phyloP scores from a whole-genome alignment of 2,797 vertebrate genomes.

The Rhynchotus rufescens region DNA sequence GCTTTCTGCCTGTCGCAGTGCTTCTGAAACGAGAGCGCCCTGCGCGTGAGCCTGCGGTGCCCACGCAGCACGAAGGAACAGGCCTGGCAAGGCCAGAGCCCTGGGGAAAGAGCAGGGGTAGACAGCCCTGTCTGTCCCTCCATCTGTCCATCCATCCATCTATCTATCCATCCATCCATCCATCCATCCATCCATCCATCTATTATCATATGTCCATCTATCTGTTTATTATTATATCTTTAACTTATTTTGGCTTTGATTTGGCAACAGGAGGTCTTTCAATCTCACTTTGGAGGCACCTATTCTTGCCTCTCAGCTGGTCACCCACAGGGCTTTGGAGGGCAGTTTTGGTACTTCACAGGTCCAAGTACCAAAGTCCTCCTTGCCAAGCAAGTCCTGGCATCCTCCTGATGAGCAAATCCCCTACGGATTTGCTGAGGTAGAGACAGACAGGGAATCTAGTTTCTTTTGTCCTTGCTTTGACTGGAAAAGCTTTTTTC shows the following conservation, averaged over 20 bases:
- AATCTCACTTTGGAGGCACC: neutral
- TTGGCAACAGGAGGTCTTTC: neutral
- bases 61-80: accelerated
- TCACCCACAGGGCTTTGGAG: neutral
- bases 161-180: too few relatives aligned
- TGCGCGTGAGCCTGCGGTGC: neutral
- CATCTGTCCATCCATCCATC: too few relatives aligned
- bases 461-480: neutral
- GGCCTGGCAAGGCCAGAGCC: neutral
- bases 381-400: neutral
- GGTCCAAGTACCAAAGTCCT: neutral
- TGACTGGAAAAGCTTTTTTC: neutral
- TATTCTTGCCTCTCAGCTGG: accelerated
- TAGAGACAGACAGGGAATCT: neutral
- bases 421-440: neutral
- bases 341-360: neutral
- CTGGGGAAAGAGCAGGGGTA: neutral
- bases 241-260: neutral
- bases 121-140: neutral
- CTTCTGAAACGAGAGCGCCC: constrained; percentile 81
- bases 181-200: too few relatives aligned
- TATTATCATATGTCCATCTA: neutral
- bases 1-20: constrained; percentile 98
- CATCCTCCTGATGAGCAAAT: neutral
- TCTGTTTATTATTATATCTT: too few relatives aligned